Evolutionary conservation across 1,140 invertebrate species (phyloP), one percentile per base, ranked within the genome.

Genomic region (Scaptodrosophila lebanonensis): DNA sequence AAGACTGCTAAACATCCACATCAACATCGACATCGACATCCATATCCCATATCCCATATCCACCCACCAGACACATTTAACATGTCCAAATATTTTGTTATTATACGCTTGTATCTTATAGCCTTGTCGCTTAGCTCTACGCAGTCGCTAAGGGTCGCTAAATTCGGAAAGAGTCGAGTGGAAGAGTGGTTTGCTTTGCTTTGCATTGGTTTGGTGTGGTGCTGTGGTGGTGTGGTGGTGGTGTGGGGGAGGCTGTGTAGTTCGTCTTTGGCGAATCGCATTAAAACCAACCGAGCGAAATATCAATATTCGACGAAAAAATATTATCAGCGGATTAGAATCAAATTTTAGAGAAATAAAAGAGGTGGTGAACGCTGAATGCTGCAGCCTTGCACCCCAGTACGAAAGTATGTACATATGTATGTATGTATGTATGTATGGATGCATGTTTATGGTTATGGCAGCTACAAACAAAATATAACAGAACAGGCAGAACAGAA

Each of bases 311-410:
- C 58, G 54, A 30, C 51, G 70, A 65, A 66, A 51, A 70, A 73
- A 60, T 68, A 68, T 72, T 72, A 72, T 73, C 69, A 67, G 40
- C 45, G 64, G 69, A 73, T 73, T 67, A 64, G 40, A 67, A 73
- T 73, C 70, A 73, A 64, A 67, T 73, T 73, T 72, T 45, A 38
- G 11, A 60, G 32, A 22, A 40, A 15, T 25, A 32, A 43, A 50
- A 47, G 22, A 2, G 51, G 51, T 45, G 30, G 51, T 54, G 51
- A 54, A n/a, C n/a, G n/a, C 30, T 54, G 51, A 54, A 44, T 54
- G 40, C 40, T 36, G 9, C n/a, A n/a, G n/a, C n/a, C n/a, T n/a
- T n/a, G n/a, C n/a, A n/a, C n/a, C n/a, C n/a, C n/a, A n/a, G n/a
- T n/a, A n/a, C n/a, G n/a, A n/a, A n/a, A n/a, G n/a, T n/a, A n/a